These are phyloP conservation scores for Parazoanthus atlanticus DNA, from an alignment of 92 coral and sea anemone species.

Conservation along the genomic window DNA sequence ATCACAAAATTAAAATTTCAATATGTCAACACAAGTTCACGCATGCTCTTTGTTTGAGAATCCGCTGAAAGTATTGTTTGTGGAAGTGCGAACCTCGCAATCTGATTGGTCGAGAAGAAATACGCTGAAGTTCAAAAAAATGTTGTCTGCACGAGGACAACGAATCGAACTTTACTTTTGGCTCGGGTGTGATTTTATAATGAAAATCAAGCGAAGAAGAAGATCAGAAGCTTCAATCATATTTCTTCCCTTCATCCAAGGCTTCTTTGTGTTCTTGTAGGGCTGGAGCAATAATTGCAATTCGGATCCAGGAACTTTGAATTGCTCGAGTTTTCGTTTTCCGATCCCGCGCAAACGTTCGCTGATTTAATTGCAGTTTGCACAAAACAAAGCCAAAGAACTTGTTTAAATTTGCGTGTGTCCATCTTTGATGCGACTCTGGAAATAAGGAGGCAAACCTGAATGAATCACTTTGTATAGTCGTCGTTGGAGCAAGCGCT, in stretches of 20 bases:
- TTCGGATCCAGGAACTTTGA: background rate
- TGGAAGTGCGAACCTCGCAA: constrained; percentile 1
- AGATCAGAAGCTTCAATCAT: background rate
- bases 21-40: constrained; percentile 4
- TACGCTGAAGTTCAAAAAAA: constrained; percentile 26
- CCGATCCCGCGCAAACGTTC: background rate
- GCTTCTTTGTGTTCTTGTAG: background rate
- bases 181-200: constrained; percentile 17
- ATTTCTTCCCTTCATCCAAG: background rate
- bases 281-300: background rate
- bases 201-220: constrained; percentile 21
- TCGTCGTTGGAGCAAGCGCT: background rate
- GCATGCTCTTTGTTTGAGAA: background rate
- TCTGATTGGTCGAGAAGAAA: constrained; percentile 46
- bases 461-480: background rate
- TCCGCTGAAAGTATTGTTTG: constrained; percentile 15
- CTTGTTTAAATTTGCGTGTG: background rate
- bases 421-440: background rate
- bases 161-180: background rate
- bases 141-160: constrained; percentile 28
- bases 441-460: background rate
- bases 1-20: background rate
- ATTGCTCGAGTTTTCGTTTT: background rate
- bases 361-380: background rate
- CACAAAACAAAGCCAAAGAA: background rate